A percentile compares a stretch with the other conserved stretches of the same genome.
These are phyloP conservation scores for Raphicerus campestris DNA, from an alignment of 2,113 vertebrate species.

Conservation along the genomic window DNA sequence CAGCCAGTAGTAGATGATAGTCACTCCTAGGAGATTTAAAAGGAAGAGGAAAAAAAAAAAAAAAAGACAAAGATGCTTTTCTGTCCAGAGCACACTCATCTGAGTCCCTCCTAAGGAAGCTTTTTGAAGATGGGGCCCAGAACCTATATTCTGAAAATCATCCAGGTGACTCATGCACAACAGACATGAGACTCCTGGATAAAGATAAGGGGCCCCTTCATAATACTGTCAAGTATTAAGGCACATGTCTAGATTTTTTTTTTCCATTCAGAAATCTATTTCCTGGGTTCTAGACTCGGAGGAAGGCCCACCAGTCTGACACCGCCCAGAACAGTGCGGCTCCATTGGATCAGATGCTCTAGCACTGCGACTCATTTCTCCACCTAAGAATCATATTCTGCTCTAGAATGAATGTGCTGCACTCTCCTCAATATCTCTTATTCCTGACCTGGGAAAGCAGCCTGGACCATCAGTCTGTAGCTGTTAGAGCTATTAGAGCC, in stretches of 20 bases:
- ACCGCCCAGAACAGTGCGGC: rapidly evolving
- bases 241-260: not conserved
- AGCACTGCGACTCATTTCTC: not conserved
- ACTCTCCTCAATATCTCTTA: not conserved
- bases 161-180: not conserved
- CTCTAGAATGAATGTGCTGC: not conserved
- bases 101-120: not conserved
- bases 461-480: not conserved
- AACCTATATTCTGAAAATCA: not conserved
- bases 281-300: not conserved
- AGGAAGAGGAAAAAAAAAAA: not conserved
- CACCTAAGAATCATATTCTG: not conserved
- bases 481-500: not conserved
- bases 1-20: not conserved
- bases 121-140: not conserved
- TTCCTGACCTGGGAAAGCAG: not conserved
- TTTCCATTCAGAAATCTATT: not conserved
- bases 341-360: not conserved
- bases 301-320: not conserved
- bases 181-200: not conserved
- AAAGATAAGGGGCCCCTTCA: not conserved
- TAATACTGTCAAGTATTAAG: not conserved
- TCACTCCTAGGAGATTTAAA: not conserved
- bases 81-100: not conserved
- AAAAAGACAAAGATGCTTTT: not conserved